phyloP scores from a whole-genome alignment of 1,140 invertebrate genomes.

The Reticulitermes speratus region DNA sequence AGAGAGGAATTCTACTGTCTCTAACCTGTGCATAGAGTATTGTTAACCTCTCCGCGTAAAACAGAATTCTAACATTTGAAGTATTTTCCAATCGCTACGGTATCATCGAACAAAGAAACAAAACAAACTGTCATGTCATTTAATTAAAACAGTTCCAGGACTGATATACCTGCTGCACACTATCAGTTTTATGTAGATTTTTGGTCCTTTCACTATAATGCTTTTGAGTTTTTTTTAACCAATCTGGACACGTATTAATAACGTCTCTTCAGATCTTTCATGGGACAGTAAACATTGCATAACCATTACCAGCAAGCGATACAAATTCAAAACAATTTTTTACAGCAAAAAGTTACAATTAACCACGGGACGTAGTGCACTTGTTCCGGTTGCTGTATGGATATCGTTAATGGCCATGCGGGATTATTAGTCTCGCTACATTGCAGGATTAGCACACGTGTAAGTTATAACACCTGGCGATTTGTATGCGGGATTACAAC shows the following conservation, averaged over 20 bases:
- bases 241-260: not conserved
- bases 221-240: not conserved
- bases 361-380: too few relatives aligned
- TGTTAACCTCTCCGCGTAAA: too few relatives aligned
- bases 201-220: not conserved
- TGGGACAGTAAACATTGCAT: too few relatives aligned
- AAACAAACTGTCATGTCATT: not conserved
- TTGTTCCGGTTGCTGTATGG: not conserved
- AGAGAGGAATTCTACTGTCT: too few relatives aligned
- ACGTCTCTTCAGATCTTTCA: not conserved
- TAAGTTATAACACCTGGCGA: slow-evolving; percentile 15
- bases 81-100: not conserved
- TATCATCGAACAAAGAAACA: not conserved
- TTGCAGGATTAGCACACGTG: not conserved
- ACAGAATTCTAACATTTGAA: not conserved
- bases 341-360: too few relatives aligned
- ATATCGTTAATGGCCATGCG: not conserved
- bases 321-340: too few relatives aligned
- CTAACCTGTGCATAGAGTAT: too few relatives aligned
- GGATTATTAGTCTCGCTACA: not conserved
- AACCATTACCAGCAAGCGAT: too few relatives aligned
- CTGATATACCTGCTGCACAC: not conserved
- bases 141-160: not conserved
- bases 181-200: too few relatives aligned
- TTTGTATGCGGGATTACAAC: not conserved